Evolutionary conservation across 2,797 vertebrate genomes (phyloP), one percentile per base, ranked within the genome.

Genomic region (Macropodus opercularis): DNA sequence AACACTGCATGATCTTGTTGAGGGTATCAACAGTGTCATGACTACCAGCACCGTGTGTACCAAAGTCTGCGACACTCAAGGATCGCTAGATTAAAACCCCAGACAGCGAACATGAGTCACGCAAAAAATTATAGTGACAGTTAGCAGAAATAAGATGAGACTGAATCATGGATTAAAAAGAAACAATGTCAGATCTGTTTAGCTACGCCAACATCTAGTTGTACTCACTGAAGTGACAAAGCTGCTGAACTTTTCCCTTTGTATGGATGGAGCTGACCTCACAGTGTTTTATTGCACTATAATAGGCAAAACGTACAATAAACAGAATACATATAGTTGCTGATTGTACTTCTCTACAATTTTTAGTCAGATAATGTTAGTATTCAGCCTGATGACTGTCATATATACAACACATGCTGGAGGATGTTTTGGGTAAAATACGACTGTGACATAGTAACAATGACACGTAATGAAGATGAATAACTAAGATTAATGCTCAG

Each of bases 31-130:
- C 67, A 65, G 43, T 56, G 8, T 50, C 36, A 73, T 75, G 68
- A 59, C 57, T 11, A 76, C 48, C 27, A 42, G 29, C 14, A 47
- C 27, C 48, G 35, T 57, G 55, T 44, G 35, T 18, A 35, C 23
- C 23, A 50, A 51, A 4, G 6, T 46, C 49, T 51, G 51, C 60
- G 32, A 63, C 8, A 55, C 13, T 49, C 23, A 62, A 58, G 15
- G 26, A 70, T 42, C 52, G 51, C 14, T 14, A 22, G 46, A 81
- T 74, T 70, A 69, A 13, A 41, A 54, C 47, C 55, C 65, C 41
- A 84, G 63, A 79, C 68, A 24, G 53, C 12, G 22, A 57, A 68
- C 19, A 48, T 70, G 54, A 80, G 50, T 62, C 64, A 75, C 8
- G 53, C 19, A 50, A 39, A 69, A 31, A 70, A 55, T 68, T 58